Evolutionary conservation across 30 jellyfish, hydroid and myxozoan species (phyloP).

Genomic region (Catostylus mosaicus): DNA sequence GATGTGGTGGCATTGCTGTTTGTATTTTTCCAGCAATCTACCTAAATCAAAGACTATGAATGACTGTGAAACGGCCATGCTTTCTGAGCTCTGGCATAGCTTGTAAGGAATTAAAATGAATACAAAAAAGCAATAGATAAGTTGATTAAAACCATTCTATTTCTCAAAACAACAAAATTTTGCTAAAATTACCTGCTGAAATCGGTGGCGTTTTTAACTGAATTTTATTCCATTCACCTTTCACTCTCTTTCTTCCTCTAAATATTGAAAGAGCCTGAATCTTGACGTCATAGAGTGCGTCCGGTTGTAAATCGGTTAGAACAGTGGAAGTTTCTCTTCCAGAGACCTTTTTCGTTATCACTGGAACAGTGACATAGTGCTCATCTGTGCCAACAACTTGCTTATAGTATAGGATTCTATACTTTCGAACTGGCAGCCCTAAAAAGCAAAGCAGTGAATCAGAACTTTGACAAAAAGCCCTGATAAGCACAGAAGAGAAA

Average conservation of each 20-base stretch:
- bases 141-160: background rate
- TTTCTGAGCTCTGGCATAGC: background rate
- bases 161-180: background rate
- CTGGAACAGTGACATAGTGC: slow-evolving; percentile 45
- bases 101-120: too few relatives aligned
- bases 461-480: background rate
- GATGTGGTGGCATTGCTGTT: too few relatives aligned
- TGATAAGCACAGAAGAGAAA: background rate
- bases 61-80: background rate
- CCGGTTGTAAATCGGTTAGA: slow-evolving; percentile 22
- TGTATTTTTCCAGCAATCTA: too few relatives aligned
- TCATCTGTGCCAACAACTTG: slow-evolving; percentile 59
- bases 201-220: slow-evolving; percentile 52
- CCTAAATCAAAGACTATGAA: background rate
- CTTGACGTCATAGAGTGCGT: slow-evolving; percentile 36
- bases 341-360: slow-evolving; percentile 16
- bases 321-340: slow-evolving; percentile 36
- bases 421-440: slow-evolving; percentile 57
- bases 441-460: background rate
- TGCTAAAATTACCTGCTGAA: background rate
- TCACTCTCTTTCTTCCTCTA: slow-evolving; percentile 12
- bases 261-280: slow-evolving; percentile 48
- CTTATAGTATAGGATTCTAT: slow-evolving; percentile 24
- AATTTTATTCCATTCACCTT: slow-evolving; percentile 51
- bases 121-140: background rate